Evolutionary conservation across 2,797 vertebrate species (phyloP).

Genomic region (Lycodopsis pacificus): DNA sequence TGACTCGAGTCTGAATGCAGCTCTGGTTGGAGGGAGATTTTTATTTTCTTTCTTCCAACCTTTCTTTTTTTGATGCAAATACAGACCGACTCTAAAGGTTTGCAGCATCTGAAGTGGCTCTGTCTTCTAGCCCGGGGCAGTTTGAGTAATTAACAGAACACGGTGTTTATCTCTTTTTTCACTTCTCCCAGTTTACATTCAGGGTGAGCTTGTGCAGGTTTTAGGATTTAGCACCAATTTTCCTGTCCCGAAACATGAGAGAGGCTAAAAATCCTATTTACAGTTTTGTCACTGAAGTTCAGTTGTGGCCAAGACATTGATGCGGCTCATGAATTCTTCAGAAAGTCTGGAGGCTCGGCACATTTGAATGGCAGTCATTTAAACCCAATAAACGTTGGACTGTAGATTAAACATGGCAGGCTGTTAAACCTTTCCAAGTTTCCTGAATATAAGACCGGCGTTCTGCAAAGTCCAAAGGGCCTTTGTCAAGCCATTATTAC

Average conservation of each 20-base stretch:
- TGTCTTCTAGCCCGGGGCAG: slow-evolving; percentile 26
- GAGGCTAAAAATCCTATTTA: slow-evolving; percentile 21
- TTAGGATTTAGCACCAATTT: slow-evolving; percentile 4
- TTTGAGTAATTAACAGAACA: slow-evolving; percentile 27
- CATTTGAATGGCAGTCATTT: slow-evolving; percentile 56
- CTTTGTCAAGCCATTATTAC: not conserved
- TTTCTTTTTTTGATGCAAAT: not conserved
- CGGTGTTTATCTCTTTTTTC: not conserved
- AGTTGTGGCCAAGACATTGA: slow-evolving; percentile 12
- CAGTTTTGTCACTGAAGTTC: slow-evolving; percentile 29
- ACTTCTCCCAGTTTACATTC: slow-evolving; percentile 22
- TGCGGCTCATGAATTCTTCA: slow-evolving; percentile 14
- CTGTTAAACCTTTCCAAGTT: slow-evolving; percentile 3
- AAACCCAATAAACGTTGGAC: slow-evolving; percentile 41
- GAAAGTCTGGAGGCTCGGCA: slow-evolving; percentile 28
- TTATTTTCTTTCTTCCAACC: not conserved
- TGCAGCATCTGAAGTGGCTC: slow-evolving; percentile 18
- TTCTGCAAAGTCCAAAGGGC: slow-evolving; percentile 9
- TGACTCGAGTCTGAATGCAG: not conserved
- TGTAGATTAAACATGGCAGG: slow-evolving; percentile 20
- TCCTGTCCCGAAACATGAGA: slow-evolving; percentile 4
- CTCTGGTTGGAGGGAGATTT: not conserved
- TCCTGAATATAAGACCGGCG: not conserved
- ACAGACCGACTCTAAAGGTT: slow-evolving; percentile 32
- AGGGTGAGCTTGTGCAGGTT: not conserved